Evolutionary conservation across 2,888 invertebrate genomes (phyloP).

Genomic region (Drosophila atripex): DNA sequence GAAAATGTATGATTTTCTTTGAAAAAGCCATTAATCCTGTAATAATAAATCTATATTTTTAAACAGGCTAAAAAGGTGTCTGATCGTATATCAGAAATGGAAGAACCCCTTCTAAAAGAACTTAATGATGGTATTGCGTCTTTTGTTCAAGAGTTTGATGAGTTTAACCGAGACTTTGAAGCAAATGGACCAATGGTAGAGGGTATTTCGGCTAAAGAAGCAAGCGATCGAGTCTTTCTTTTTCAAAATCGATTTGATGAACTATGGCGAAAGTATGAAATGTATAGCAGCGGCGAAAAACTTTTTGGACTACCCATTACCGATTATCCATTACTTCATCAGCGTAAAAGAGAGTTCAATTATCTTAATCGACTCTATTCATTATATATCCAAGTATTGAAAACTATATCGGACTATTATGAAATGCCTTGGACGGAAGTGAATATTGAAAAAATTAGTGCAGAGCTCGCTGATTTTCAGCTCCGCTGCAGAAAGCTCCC

Average conservation of each 20-base stretch:
- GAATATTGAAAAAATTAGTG: slow-evolving; percentile 91
- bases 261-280: slow-evolving; percentile 91
- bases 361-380: slow-evolving; percentile 92
- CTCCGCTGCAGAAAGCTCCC: slow-evolving; percentile 93
- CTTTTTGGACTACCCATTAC: slow-evolving; percentile 93
- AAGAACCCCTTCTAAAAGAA: slow-evolving; percentile 89
- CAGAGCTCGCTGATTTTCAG: slow-evolving; percentile 93
- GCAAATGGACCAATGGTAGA: slow-evolving; percentile 93
- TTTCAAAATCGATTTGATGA: slow-evolving; percentile 93
- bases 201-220: slow-evolving; percentile 92
- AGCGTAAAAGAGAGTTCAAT: slow-evolving; percentile 92
- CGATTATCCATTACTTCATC: slow-evolving; percentile 91
- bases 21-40: slow-evolving; percentile 19
- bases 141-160: slow-evolving; percentile 87
- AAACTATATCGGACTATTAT: slow-evolving; percentile 93
- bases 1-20: slow-evolving; percentile 85
- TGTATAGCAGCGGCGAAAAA: slow-evolving; percentile 92
- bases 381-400: slow-evolving; percentile 91
- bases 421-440: slow-evolving; percentile 93
- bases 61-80: slow-evolving; percentile 75
- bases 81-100: slow-evolving; percentile 86
- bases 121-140: slow-evolving; percentile 88
- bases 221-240: slow-evolving; percentile 90
- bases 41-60: neutral
- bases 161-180: slow-evolving; percentile 90